Evolutionary conservation across 37 sponge, comb jelly and placozoan species (phyloP).

Genomic region (Sycon ciliatum): DNA sequence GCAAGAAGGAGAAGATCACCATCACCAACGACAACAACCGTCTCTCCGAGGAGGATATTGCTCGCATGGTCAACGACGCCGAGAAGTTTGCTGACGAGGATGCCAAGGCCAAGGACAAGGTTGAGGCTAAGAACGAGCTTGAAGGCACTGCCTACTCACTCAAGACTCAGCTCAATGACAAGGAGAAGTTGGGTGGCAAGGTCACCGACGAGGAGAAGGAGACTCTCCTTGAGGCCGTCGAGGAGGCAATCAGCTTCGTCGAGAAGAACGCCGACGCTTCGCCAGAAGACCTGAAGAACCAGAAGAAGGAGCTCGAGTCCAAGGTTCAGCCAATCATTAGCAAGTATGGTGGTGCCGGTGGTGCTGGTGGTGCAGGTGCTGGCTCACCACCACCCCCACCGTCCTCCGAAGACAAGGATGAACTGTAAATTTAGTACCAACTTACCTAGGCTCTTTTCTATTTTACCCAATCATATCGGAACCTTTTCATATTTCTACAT

Average conservation of each 20-base stretch:
- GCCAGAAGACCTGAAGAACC: slow-evolving; percentile 61
- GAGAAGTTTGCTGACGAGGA: slow-evolving; percentile 98
- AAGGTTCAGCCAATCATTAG: slow-evolving; percentile 85
- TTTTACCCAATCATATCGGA: too few species aligned
- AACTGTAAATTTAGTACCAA: too few species aligned
- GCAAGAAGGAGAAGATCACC: slow-evolving; percentile 80
- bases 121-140: slow-evolving; percentile 81
- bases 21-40: slow-evolving; percentile 97
- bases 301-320: slow-evolving; percentile 92
- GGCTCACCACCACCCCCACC: slow-evolving; percentile 1
- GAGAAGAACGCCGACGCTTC: slow-evolving; percentile 74
- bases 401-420: slow-evolving; percentile 33
- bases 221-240: slow-evolving; percentile 65
- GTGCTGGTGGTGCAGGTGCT: slow-evolving; percentile 21
- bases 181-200: slow-evolving; percentile 89
- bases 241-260: slow-evolving; percentile 72
- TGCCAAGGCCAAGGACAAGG: slow-evolving; percentile 72
- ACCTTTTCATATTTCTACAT: too few species aligned
- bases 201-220: slow-evolving; percentile 81
- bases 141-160: slow-evolving; percentile 88
- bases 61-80: slow-evolving; percentile 90
- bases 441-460: too few species aligned
- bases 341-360: slow-evolving; percentile 71
- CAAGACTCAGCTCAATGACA: slow-evolving; percentile 82
- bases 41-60: slow-evolving; percentile 90